Percentiles rank a stretch among this genome's conserved stretches.
Evolutionary conservation across 2,888 invertebrate species (phyloP).

Genomic region (Sylvicola cinctus): DNA sequence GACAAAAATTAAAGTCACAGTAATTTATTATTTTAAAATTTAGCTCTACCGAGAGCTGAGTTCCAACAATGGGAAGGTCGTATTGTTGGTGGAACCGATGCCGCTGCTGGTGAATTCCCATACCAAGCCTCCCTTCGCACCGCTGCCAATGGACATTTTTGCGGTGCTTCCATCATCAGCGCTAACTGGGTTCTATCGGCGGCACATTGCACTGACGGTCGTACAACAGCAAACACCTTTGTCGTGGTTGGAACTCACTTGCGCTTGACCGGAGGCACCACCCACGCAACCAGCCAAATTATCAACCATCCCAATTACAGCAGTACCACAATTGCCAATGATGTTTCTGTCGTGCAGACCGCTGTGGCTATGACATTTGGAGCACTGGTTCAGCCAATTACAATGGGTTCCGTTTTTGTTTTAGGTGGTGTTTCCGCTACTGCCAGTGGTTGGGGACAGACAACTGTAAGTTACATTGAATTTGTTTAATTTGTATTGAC

Average conservation of each 20-base stretch:
- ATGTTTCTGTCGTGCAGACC: slow-evolving; percentile 5
- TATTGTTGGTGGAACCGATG: slow-evolving; percentile 12
- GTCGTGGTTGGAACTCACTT: slow-evolving; percentile 4
- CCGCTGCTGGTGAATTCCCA: slow-evolving; percentile 10
- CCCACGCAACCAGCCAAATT: slow-evolving; percentile 3
- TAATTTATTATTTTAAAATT: too few species aligned
- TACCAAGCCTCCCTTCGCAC: slow-evolving; percentile 11
- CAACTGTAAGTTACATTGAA: slow-evolving; percentile 1
- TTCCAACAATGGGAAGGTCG: slow-evolving; percentile 6
- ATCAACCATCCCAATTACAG: slow-evolving; percentile 6
- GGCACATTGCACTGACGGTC: slow-evolving; percentile 12
- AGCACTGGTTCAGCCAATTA: slow-evolving; percentile 1
- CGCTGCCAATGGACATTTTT: slow-evolving; percentile 9
- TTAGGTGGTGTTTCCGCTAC: slow-evolving; percentile 1
- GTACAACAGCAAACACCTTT: slow-evolving; percentile 3
- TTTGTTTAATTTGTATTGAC: too few species aligned
- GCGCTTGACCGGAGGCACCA: neutral
- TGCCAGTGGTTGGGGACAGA: slow-evolving; percentile 7
- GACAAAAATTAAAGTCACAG: too few species aligned
- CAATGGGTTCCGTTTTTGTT: slow-evolving; percentile 1
- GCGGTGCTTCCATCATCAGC: slow-evolving; percentile 13
- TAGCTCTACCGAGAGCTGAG: too few species aligned
- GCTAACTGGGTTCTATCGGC: slow-evolving; percentile 11
- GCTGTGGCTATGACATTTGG: slow-evolving; percentile 1
- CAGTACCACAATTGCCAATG: slow-evolving; percentile 4